Evolutionary conservation across 2,888 invertebrate species (phyloP), one percentile per base, ranked within the genome.

Genomic region (Myopa tessellatipennis): DNA sequence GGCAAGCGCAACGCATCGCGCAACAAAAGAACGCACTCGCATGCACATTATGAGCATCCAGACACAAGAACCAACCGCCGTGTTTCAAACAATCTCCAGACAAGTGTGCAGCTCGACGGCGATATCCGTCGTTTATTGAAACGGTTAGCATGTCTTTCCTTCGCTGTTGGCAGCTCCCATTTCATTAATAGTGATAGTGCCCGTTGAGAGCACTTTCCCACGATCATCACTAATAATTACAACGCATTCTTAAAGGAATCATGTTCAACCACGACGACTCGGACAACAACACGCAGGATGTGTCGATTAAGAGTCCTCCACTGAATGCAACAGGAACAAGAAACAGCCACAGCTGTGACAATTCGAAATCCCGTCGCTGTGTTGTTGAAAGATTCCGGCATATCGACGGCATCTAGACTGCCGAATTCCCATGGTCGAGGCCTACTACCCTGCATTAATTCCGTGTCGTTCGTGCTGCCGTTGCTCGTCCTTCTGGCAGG

Each of bases 351-450:
- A 81, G 81, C 82, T 82, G 82, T 79, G 81, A 76, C 75, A 80
- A 80, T 68, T 68, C 68, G 16, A 12, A 52, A 58, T 36, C 16
- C 55, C 65, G 52, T 58, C 34, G 26, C 50, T 67, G 14, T 77
- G 50, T 38, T 72, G 18, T 52, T 12, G 52, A 69, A 38, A 12
- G 18, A 63, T 55, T 72, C 68, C 75, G 58, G 40, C 70, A 26
- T 2, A 74, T 63, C 74, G 26, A 63, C 68, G 58, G 68, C 74
- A 74, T 78, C 78, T 77, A 80, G 80, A 82, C 81, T 83, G 83
- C 83, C 82, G 84, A 85, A 85, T 86, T 85, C 83, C 85, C 83
- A 85, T 85, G 83, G 81, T 76, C 78, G 61, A 76, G 79, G 75
- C 77, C 78, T 77, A 80, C 69, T 78, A 67, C 63, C 68, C n/a